These are phyloP conservation scores for Urocyon cinereoargenteus DNA, from an alignment of 2,797 vertebrate species.

Conservation along the genomic window DNA sequence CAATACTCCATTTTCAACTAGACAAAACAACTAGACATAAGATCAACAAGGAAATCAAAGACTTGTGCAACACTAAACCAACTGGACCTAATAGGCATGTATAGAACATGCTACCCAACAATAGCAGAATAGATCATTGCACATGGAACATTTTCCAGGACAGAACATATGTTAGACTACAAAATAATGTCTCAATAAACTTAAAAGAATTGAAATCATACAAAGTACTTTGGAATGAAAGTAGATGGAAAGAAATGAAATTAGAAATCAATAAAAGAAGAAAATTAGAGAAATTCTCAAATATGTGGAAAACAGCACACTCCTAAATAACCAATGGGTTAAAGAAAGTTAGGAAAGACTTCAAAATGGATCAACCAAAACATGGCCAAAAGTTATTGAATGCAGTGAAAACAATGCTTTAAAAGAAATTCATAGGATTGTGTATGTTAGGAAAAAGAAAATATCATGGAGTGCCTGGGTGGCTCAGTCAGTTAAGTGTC, in stretches of 20 bases:
- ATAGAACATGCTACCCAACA: not conserved
- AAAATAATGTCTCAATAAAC: slow-evolving; percentile 39
- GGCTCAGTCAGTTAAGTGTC: not conserved
- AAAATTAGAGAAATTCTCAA: not conserved
- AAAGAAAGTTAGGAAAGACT: slow-evolving; percentile 22
- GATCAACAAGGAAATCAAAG: not conserved
- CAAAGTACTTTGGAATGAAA: not conserved
- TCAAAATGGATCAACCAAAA: not conserved
- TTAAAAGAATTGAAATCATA: slow-evolving; percentile 43
- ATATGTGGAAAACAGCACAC: not conserved
- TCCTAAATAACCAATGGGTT: not conserved
- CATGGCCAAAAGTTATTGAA: not conserved
- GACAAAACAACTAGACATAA: not conserved
- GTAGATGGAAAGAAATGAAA: slow-evolving; percentile 11
- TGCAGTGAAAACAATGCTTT: slow-evolving; percentile 9
- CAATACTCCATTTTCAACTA: not conserved
- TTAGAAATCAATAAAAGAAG: slow-evolving; percentile 40
- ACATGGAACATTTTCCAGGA: slow-evolving; percentile 18
- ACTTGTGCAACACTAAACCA: slow-evolving; percentile 5
- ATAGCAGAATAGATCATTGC: not conserved
- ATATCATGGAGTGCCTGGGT: not conserved
- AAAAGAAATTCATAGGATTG: slow-evolving; percentile 14
- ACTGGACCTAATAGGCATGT: not conserved
- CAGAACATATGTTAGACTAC: not conserved
- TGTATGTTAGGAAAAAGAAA: not conserved